Percentiles rank a stretch among this genome's conserved stretches.
Conservation (phyloP, 2,113 vertebrate species). For the Laticauda colubrina region DNA sequence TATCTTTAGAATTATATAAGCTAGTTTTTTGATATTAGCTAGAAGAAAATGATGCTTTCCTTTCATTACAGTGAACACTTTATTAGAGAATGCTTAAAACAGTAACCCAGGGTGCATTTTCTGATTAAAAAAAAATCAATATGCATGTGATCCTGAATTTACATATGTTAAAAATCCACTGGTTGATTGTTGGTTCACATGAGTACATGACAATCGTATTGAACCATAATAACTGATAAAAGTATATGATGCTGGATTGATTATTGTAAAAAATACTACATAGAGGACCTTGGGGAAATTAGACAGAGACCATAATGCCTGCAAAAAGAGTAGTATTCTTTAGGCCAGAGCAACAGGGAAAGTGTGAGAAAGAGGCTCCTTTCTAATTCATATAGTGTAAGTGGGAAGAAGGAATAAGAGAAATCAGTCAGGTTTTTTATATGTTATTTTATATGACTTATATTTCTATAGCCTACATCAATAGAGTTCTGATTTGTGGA, state of each 20-base stretch:
- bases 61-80: neutral
- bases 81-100: neutral
- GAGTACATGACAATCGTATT: neutral
- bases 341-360: neutral
- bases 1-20: neutral
- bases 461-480: neutral
- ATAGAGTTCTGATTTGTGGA: neutral
- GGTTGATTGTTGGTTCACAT: neutral
- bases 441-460: neutral
- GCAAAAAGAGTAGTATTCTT: neutral
- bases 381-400: neutral
- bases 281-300: neutral
- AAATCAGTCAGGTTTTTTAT: neutral
- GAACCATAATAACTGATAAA: neutral
- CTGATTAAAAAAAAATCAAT: neutral
- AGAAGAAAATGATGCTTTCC: neutral
- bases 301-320: neutral
- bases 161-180: neutral
- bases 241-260: neutral
- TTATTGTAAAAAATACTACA: neutral
- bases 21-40: neutral
- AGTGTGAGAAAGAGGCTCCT: neutral
- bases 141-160: neutral
- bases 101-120: neutral
- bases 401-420: neutral